A percentile compares a stretch with the other conserved stretches of the same genome.
phyloP scores from a whole-genome alignment of 1,140 invertebrate genomes.

The Geopemphigus sp. region DNA sequence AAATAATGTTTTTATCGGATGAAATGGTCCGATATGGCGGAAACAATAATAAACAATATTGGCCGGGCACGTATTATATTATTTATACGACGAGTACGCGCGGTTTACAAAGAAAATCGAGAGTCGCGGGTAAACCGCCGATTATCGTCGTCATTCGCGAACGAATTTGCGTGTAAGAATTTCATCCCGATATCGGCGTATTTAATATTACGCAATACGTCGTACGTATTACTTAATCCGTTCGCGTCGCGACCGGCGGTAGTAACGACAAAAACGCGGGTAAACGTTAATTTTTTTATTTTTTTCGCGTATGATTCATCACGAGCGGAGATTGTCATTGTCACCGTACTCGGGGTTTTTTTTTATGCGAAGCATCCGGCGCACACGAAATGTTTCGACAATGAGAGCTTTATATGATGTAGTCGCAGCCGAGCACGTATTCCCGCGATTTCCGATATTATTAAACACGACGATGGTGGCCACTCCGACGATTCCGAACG shows the following conservation, averaged over 20 bases:
- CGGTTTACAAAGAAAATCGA: background rate
- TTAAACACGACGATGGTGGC: too few species aligned
- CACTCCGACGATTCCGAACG: background rate
- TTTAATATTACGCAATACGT: too few species aligned
- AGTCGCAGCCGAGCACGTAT: constrained; percentile 37
- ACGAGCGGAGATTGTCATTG: background rate
- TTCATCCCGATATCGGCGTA: too few species aligned
- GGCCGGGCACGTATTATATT: background rate
- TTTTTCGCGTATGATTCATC: constrained; percentile 7
- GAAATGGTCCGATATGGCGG: background rate
- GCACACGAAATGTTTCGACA: constrained; percentile 27
- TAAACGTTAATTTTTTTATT: background rate
- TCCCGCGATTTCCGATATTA: constrained; percentile 24
- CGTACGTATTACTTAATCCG: too few species aligned
- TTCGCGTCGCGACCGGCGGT: too few species aligned
- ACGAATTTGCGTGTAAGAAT: too few species aligned
- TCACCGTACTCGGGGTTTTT: background rate
- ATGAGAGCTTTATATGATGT: constrained; percentile 13
- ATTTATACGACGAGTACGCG: background rate
- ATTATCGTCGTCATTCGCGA: background rate
- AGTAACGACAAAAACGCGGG: too few species aligned
- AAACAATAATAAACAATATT: constrained; percentile 1
- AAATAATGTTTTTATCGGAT: constrained; percentile 2
- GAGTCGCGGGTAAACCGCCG: background rate
- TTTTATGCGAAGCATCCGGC: constrained; percentile 24